phyloP scores from a whole-genome alignment of 2,888 invertebrate species.

The Luffia ferchaultella region DNA sequence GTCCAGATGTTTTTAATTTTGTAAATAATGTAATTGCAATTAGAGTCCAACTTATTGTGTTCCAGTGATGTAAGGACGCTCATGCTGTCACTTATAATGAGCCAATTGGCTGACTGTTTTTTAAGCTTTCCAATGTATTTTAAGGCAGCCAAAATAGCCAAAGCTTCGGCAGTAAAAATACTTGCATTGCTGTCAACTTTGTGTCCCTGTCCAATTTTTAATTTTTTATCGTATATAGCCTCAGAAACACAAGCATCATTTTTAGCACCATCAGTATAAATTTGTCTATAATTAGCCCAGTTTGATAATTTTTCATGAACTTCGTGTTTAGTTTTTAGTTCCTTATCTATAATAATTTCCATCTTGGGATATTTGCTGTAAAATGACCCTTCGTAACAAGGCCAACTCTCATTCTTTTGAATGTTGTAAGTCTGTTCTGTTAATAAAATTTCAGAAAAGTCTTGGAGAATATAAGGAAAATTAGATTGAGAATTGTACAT shows the following conservation, averaged over 20 bases:
- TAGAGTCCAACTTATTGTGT: not conserved
- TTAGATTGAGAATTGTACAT: not conserved
- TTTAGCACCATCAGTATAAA: slow-evolving; percentile 11
- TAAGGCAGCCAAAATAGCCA: not conserved
- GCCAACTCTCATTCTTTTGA: not conserved
- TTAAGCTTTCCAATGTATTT: not conserved
- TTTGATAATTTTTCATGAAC: not conserved
- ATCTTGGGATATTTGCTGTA: not conserved
- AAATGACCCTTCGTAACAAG: not conserved
- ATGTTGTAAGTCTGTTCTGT: not conserved
- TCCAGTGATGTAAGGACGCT: not conserved
- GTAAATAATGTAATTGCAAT: not conserved
- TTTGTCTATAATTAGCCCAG: slow-evolving; percentile 2
- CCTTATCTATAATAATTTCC: not conserved
- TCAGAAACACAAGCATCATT: slow-evolving; percentile 4
- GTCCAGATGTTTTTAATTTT: not conserved
- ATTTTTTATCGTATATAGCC: not conserved
- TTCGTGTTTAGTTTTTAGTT: not conserved
- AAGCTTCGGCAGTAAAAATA: not conserved
- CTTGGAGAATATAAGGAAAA: not conserved
- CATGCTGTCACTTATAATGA: not conserved
- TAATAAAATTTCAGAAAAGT: not conserved
- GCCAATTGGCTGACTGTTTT: not conserved
- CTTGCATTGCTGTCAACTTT: not conserved
- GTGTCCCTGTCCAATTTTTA: not conserved